Base-by-base conservation (phyloP, 2,113 vertebrate species). In the Clarias gariepinus region DNA sequence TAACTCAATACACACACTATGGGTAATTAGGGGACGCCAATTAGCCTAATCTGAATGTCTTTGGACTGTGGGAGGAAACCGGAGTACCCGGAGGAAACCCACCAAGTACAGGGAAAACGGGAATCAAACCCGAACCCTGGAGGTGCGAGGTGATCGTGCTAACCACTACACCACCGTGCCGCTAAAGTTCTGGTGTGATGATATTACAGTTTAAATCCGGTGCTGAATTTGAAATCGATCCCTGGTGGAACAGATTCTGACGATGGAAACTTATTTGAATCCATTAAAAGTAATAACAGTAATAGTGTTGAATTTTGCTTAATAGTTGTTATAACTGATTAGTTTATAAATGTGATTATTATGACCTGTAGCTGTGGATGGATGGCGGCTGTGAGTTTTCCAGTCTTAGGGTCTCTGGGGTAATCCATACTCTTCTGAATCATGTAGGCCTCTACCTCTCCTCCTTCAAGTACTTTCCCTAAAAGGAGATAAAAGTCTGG, bases 301-400 rank as follows among this genome's bases (percentile, higher is more conserved):
- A 60, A 60, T 25, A n/a, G 4, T 58, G 19, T 58, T 4, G 4
- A 12, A 41, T 57, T 15, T 1, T 66, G 19, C n/a, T n/a, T n/a
- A n/a, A n/a, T 47, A 23, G 19, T 11, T 10, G 23, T 21, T 41
- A 60, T 33, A 61, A 30, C 41, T 30, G 15, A n/a, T 74, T 25
- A 36, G 33, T 25, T 33, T 69, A 52, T 21, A 30, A 52, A 58
- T n/a, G 18, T n/a, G 6, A 23, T n/a, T 33, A 10, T 36, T 57
- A 7, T 1, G 89, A 96, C 96, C 94, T 96, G 95, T 3, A 96
- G 89, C 47, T 94, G 25, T 7, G 94, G 94, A 88, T 96, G 96
- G 74, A 97, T 83, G n/a, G 89, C 87, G 52, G 95, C 96, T 19
- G 86, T 92, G 3, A 95, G 93, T 30, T 91, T 83, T 6, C 89